Conservation (phyloP, 2,113 vertebrate species). For the Catharus bicknelli region DNA sequence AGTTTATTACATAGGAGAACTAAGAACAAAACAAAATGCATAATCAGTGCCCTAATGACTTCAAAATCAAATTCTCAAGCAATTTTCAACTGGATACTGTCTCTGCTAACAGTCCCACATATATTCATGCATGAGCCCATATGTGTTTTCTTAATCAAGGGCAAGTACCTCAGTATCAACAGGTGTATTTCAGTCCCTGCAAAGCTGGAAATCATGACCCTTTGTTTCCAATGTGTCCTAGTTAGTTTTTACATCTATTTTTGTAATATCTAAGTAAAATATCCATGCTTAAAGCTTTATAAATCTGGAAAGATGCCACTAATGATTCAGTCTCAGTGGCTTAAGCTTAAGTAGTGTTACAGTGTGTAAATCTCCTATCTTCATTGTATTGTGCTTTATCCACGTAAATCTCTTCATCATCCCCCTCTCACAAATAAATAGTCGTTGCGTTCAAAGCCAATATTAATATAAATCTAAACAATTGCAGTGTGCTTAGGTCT, state of each 20-base stretch:
- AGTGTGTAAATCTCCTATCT: neutral
- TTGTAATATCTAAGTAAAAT: neutral
- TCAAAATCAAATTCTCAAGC: neutral
- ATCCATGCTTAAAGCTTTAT: neutral
- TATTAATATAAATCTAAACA: slow-evolving; percentile 6
- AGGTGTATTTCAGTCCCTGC: neutral
- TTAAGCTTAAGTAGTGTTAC: slow-evolving; percentile 15
- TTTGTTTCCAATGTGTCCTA: neutral
- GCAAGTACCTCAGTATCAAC: neutral
- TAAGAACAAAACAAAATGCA: neutral
- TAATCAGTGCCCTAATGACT: neutral
- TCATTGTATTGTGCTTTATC: slow-evolving; percentile 4
- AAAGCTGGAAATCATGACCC: neutral
- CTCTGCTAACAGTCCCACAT: neutral
- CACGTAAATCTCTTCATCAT: slow-evolving; percentile 20
- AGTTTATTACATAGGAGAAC: neutral
- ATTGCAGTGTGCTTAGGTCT: neutral
- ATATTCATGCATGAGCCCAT: fast-evolving
- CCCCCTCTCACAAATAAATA: neutral
- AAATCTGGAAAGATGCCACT: neutral
- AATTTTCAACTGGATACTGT: neutral
- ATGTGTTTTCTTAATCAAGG: neutral
- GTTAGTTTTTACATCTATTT: neutral
- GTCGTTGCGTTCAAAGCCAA: neutral
- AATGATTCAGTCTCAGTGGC: neutral